These are phyloP conservation scores for honey bee (Apis mellifera) DNA, from an alignment of 1,140 invertebrate species.

Conservation along the genomic window Amel_HAv3.1 CM009941.2:1264501-1265000, in stretches of 20 bases:
- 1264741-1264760: slow-evolving; percentile 24
- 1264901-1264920: neutral
- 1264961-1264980: neutral
- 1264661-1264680: slow-evolving; percentile 14
- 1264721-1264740: slow-evolving; percentile 43
- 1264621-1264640: neutral
- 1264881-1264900: no score
- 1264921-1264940: neutral
- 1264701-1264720: slow-evolving; percentile 65
- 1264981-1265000: neutral
- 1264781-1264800: slow-evolving; percentile 47
- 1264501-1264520: slow-evolving; percentile 63
- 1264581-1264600: slow-evolving; percentile 75
- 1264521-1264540: slow-evolving; percentile 62
- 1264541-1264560: slow-evolving; percentile 69
- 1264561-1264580: slow-evolving; percentile 75
- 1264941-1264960: neutral
- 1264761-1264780: slow-evolving; percentile 45
- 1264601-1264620: slow-evolving; percentile 72
- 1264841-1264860: neutral
- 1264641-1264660: neutral
- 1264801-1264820: neutral
- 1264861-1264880: no score
- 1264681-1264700: slow-evolving; percentile 71
- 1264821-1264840: slow-evolving; percentile 28